Evolutionary conservation across 2,113 vertebrate species (phyloP).

Genomic region (Calonectris borealis): DNA sequence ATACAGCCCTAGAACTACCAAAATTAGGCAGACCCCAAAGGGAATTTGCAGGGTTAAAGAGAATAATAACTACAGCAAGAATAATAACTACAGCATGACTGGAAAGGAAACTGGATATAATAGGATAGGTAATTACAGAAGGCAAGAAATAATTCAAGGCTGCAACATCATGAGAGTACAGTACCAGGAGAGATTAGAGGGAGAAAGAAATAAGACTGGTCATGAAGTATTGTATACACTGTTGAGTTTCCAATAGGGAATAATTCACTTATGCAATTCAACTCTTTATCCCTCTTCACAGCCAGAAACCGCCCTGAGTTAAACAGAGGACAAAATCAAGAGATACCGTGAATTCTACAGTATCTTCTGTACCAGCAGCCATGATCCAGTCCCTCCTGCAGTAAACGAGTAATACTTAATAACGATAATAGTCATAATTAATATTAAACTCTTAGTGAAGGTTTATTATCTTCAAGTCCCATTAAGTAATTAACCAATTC

Average conservation of each 20-base stretch:
- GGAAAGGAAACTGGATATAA: not conserved
- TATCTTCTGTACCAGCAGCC: slow-evolving; percentile 11
- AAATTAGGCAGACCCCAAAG: not conserved
- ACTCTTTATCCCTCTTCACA: slow-evolving; percentile 38
- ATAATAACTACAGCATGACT: not conserved
- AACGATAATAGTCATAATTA: slow-evolving; percentile 47
- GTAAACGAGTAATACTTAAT: slow-evolving; percentile 40
- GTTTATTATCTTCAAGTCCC: slow-evolving; percentile 50
- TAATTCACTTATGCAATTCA: slow-evolving; percentile 13
- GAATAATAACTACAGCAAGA: slow-evolving; percentile 2
- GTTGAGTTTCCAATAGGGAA: slow-evolving; percentile 31
- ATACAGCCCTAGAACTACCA: not conserved
- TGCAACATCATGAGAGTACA: slow-evolving; percentile 3
- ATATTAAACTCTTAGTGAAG: slow-evolving; percentile 25
- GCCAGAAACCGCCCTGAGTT: slow-evolving; percentile 43
- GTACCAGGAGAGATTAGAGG: slow-evolving; percentile 31
- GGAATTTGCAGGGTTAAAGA: slow-evolving; percentile 9
- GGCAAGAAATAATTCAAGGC: slow-evolving; percentile 12
- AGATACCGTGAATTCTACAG: not conserved
- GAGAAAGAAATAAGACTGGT: not conserved
- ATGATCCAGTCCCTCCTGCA: not conserved
- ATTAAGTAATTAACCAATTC: slow-evolving; percentile 49
- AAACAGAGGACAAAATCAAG: slow-evolving; percentile 23
- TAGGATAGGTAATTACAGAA: slow-evolving; percentile 42
- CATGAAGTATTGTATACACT: not conserved